phyloP scores from a whole-genome alignment of 2,113 vertebrate genomes.

The Indicator maculatus region DNA sequence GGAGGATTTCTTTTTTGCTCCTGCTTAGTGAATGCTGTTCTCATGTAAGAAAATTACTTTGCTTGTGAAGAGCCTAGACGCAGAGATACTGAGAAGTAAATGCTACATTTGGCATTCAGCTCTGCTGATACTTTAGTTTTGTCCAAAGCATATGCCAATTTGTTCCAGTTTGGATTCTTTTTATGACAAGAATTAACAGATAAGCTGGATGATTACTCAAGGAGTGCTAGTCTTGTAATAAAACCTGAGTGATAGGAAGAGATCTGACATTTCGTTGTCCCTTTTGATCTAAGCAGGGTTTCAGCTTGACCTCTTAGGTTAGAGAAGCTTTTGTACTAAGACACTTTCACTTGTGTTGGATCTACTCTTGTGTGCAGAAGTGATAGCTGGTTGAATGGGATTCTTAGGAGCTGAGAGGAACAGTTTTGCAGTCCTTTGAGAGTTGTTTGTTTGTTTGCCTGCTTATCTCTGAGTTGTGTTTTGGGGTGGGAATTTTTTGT shows the following conservation, averaged over 20 bases:
- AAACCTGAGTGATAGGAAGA: slow-evolving; percentile 2
- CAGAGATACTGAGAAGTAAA: background rate
- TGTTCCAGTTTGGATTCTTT: background rate
- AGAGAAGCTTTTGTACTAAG: slow-evolving; percentile 12
- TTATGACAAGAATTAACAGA: background rate
- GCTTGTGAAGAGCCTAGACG: background rate
- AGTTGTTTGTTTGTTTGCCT: background rate
- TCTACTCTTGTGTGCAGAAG: background rate
- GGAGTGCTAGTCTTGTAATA: background rate
- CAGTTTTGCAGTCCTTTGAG: background rate
- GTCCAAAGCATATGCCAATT: background rate
- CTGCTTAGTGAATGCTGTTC: background rate
- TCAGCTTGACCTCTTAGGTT: slow-evolving; percentile 12
- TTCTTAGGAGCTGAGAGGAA: background rate
- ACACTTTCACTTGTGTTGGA: background rate
- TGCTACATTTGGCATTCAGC: background rate
- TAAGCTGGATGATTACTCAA: background rate
- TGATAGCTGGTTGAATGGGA: background rate
- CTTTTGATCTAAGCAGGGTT: slow-evolving; percentile 6
- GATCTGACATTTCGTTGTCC: slow-evolving; percentile 9
- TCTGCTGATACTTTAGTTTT: background rate
- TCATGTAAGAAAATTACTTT: background rate
- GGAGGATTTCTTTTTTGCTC: background rate
- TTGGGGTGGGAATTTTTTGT: accelerated
- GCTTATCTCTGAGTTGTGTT: background rate